Base-by-base conservation (phyloP, 2,888 invertebrate species). In the Drosophila atripex region DNA sequence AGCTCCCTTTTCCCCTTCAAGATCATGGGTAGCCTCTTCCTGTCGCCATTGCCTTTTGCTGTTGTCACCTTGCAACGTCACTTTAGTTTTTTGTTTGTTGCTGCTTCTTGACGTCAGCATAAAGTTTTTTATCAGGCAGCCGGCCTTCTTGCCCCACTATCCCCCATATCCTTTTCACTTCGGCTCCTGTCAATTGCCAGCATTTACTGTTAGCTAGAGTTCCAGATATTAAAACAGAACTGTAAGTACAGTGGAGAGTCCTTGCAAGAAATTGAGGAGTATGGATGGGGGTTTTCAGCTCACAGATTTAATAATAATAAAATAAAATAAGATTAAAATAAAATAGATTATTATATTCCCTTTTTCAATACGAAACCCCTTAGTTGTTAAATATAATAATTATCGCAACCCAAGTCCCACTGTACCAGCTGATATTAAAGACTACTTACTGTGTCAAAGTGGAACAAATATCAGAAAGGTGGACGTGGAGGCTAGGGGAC, bases 121-220 rank as follows among this genome's bases (percentile, higher is more conserved):
- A 63, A 65, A 83, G 68, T 83, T 86, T 73, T 77, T 82, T 68
- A 54, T 66, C 54, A 41, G 68, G 1, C 51, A 28, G 46, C 11
- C 12, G 45, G 51, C 52, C 52, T 54, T 12, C 39, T 11, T 39
- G 8, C 14, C 39, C 6, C 39, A 4, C 21, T 21, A 11, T 12
- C 32, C 21, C 12, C 57, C n/a, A 8, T 14, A 18, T 11, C 9
- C 60, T 4, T 23, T 14, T 25, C 14, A 70, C 70, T 51, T 28
- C 16, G 38, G 54, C 39, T 50, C 52, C 78, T 57, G 71, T 68
- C 73, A 79, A 86, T 82, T 87, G 88, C 71, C 83, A 73, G 88
- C 86, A 73, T 78, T 75, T 64, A 87, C 87, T 78, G 85, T 84
- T 78, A 41, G 56, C 14, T 14, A 41, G 41, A 38, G 56, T 47